phyloP scores from a whole-genome alignment of 2,797 vertebrate species.

The Gastrophryne carolinensis region DNA sequence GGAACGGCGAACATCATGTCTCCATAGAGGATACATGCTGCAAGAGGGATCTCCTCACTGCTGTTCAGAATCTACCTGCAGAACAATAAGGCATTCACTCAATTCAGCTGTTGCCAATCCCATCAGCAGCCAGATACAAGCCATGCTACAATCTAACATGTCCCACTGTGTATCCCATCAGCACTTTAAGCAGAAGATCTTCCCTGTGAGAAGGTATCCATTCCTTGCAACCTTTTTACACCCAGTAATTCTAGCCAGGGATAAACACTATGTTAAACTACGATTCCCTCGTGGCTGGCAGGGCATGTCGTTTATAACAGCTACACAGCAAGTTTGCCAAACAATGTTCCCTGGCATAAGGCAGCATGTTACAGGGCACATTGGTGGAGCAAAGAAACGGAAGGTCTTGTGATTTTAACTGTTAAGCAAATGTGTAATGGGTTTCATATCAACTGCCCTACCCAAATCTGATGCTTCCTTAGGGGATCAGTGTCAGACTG shows the following conservation, averaged over 20 bases:
- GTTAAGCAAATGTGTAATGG: neutral
- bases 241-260: neutral
- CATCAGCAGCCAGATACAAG: neutral
- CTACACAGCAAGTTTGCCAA: neutral
- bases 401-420: neutral
- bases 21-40: conserved; percentile 60
- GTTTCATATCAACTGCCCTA: neutral
- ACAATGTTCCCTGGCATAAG: too few species aligned
- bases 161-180: neutral
- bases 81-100: neutral
- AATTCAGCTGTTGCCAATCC: neutral
- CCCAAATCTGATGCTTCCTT: neutral
- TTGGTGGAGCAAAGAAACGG: neutral
- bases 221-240: neutral
- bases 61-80: conserved; percentile 17
- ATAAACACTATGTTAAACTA: neutral
- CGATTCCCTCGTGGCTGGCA: neutral
- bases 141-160: neutral
- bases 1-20: conserved; percentile 56
- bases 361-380: neutral
- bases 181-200: neutral
- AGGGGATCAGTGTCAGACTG: neutral
- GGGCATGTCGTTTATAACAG: neutral
- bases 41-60: conserved; percentile 59
- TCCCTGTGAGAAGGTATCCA: neutral